These are phyloP conservation scores for Nasonia giraulti DNA, from an alignment of 1,140 invertebrate genomes.

Conservation along the genomic window DNA sequence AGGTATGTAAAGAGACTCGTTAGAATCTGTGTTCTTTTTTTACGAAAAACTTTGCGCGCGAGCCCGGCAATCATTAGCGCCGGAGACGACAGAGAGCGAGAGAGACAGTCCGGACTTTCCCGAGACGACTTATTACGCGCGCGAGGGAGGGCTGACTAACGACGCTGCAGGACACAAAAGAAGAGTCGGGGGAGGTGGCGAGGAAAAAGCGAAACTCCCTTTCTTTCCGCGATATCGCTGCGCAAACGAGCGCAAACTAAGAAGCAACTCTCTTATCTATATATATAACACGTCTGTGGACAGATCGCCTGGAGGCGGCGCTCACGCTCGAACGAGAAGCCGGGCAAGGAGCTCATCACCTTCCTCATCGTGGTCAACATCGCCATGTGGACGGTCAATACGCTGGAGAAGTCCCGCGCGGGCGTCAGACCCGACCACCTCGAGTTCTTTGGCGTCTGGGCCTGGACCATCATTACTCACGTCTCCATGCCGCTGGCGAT, in stretches of 20 bases:
- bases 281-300: background rate
- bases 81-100: background rate
- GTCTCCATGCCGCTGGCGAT: conserved; percentile 90
- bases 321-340: conserved; percentile 81
- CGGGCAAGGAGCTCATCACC: conserved; percentile 88
- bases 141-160: background rate
- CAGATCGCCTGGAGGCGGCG: conserved; percentile 87
- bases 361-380: conserved; percentile 90
- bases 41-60: background rate
- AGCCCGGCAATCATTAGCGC: background rate
- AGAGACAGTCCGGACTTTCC: background rate
- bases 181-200: background rate
- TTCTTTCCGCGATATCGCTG: background rate
- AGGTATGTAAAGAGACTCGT: conserved; percentile 57
- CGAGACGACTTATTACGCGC: background rate
- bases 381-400: conserved; percentile 91
- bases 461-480: conserved; percentile 91
- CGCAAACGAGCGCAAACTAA: conserved; percentile 15
- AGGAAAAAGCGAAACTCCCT: background rate
- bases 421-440: conserved; percentile 87
- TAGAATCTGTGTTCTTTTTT: background rate
- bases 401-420: conserved; percentile 87
- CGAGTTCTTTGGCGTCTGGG: conserved; percentile 87
- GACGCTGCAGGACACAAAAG: background rate
- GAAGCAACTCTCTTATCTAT: background rate